Base-by-base conservation (phyloP, 2,113 vertebrate genomes). In the Cyanoramphus novaezelandiae region DNA sequence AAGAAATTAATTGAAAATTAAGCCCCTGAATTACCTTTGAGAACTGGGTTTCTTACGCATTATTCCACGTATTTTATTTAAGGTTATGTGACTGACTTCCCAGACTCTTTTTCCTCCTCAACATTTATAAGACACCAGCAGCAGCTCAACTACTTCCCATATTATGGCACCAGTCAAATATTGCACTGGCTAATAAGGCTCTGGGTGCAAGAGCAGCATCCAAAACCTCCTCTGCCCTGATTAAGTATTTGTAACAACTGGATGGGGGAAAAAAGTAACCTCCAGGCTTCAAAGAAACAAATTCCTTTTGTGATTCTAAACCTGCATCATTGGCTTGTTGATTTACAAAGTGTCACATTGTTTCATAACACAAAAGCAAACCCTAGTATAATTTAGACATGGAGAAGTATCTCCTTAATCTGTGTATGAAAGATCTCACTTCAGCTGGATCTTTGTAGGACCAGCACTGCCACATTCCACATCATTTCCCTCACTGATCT, bases 381-480 rank as follows among this genome's bases (percentile, higher is more conserved):
- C 8, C 19, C 11, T 8, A 31, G 1, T 50, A 18, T 37, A 89
- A 92, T 82, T 84, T 29, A 83, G 47, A 64, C 13, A 49, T 1
- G 6, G 72, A 65, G 17, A 79, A 82, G 7, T 2, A 28, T 53
- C 91, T 93, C 80, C 85, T 68, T 44, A 17, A 86, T 53, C 44
- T 80, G 41, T 0, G 1, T 2, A 55, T 52, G 31, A 28, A 77
- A 10, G 65, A 76, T 77, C 13, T 25, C 4, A 0, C 18, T 91
- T 68, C 6, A 35, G 41, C 46, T 18, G 31, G 7, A 47, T 39
- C 72, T 79, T 6, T 55, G 64, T 2, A 75, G 60, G 80, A 94
- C 86, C 83, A 95, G 95, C 95, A 75, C 1, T 25, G 55, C 88
- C 72, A 90, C 93, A 93, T 96, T 95, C 93, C 96, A 88, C 80